Conservation (phyloP, 2,113 vertebrate genomes). For the Siniperca chuatsi region DNA sequence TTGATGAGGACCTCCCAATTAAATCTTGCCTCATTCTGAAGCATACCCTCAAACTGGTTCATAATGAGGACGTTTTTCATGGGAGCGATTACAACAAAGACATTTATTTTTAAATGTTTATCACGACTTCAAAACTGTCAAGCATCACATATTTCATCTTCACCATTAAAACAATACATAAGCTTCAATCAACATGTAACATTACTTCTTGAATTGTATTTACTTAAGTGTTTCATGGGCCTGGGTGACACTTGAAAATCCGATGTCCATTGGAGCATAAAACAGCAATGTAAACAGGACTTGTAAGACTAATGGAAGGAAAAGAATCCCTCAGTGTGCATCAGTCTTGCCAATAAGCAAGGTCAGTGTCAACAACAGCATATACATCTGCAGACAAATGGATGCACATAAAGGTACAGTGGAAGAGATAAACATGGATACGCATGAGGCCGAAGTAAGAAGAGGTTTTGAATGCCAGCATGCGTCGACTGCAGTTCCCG, state of each 20-base stretch:
- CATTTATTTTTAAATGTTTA: not conserved
- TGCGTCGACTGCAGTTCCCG: not conserved
- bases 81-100: not conserved
- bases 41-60: slow-evolving; percentile 12
- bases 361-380: slow-evolving; percentile 19
- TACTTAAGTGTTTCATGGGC: not conserved
- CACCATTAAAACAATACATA: not conserved
- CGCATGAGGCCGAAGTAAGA: not conserved
- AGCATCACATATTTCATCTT: not conserved
- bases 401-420: not conserved
- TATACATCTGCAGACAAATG: not conserved
- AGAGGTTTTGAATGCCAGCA: slow-evolving; percentile 3
- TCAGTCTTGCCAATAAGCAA: not conserved
- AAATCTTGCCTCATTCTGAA: slow-evolving; percentile 29
- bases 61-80: slow-evolving; percentile 11
- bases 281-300: not conserved
- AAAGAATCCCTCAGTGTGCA: not conserved
- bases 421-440: not conserved
- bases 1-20: slow-evolving; percentile 43
- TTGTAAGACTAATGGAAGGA: slow-evolving; percentile 4
- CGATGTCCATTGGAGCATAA: not conserved
- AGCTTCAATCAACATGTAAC: not conserved
- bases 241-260: not conserved
- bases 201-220: not conserved
- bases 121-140: not conserved